Evolutionary conservation across 2,888 invertebrate species (phyloP), one percentile per base, ranked within the genome.

Genomic region (Drosophila greeni): DNA sequence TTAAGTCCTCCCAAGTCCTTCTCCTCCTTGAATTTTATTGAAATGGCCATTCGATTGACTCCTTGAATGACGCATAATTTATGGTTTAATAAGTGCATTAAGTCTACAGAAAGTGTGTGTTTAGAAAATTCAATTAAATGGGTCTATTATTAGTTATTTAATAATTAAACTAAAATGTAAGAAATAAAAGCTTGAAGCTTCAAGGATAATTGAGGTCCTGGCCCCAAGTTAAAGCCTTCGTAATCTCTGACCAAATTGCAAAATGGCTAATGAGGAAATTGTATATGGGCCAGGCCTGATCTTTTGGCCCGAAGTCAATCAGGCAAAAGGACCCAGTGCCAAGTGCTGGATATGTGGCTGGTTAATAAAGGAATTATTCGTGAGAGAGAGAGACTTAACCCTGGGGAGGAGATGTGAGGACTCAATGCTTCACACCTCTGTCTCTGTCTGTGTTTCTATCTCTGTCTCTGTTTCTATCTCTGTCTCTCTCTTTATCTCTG

Each of bases 1-100:
- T 7, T 1, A 12, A 6, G 3, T 6, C 37, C 37, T 1, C 5
- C 29, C 3, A 1, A 12, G 11, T 31, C 31, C 12, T 14, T 1
- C 31, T 31, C 3, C 39, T 3, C 6, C 5, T 5, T 7, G 20
- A 16, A 16, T 33, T 45, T 45, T 26, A 58, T 45, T 58, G 37
- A 14, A 45, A 45, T 58, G 14, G 45, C 37, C 45, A 33, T 58
- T 34, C 36, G 29, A 60, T 60, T 37, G 59, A 45, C 59, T 57
- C 11, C 11, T 6, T 33, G 9, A 31, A 4, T 33, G n/a, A 9
- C 20, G 31, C 20, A 14, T 31, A 20, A 47, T 47, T 47, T 29
- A 47, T 47, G 14, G 31, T 31, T 45, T 29, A 29, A 18, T 45
- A 45, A 45, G 26, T 45, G 26, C 18, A 29, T 29, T 45, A 45